Conservation (phyloP, 53 echinoderm and acorn worm species). For the Mesocentrotus franciscanus region DNA sequence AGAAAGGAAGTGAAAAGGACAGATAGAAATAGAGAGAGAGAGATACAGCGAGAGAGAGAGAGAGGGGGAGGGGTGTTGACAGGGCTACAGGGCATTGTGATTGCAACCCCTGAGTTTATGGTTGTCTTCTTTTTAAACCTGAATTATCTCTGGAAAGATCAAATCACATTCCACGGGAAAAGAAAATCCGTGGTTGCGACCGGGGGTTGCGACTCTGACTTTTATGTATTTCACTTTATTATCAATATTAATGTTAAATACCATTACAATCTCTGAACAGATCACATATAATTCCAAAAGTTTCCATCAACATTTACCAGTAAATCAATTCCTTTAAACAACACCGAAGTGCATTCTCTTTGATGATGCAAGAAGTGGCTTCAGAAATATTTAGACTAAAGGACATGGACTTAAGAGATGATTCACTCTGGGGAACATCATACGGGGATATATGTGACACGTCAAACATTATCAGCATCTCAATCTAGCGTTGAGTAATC, state of each 20-base stretch:
- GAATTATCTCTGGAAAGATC: no score
- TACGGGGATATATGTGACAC: not conserved
- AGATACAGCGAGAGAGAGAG: no score
- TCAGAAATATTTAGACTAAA: conserved; percentile 10
- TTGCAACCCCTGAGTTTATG: not conserved
- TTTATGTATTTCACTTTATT: not conserved
- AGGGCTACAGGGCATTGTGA: not conserved
- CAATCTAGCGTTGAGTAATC: conserved; percentile 39
- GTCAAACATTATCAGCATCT: conserved; percentile 31
- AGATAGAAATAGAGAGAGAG: no score
- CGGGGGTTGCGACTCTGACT: not conserved
- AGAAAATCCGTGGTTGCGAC: not conserved
- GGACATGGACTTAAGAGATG: not conserved
- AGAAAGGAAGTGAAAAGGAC: no score
- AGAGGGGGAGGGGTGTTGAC: not conserved
- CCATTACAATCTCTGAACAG: not conserved
- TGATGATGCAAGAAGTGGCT: not conserved
- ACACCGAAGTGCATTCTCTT: not conserved
- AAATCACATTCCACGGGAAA: no score
- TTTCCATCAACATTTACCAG: conserved; percentile 6
- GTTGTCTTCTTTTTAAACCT: no score
- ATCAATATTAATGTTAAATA: not conserved
- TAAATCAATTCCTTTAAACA: conserved; percentile 16
- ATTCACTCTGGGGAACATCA: not conserved
- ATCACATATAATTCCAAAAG: not conserved